Conservation (phyloP, 2,113 vertebrate species). For the Dermatemys mawii region DNA sequence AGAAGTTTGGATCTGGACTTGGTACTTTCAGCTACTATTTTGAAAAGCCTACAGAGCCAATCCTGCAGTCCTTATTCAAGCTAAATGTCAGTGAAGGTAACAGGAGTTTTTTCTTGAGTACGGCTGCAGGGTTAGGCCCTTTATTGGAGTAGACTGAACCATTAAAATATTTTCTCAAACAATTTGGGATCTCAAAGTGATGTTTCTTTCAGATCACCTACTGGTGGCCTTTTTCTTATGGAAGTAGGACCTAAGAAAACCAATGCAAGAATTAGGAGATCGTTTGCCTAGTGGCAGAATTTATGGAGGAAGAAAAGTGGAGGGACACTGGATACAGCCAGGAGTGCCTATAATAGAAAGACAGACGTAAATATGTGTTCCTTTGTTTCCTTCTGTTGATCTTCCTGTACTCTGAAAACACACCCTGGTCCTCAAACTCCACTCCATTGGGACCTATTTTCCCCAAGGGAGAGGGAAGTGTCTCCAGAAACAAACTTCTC, state of each 20-base stretch:
- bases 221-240: background rate
- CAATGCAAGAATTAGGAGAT: background rate
- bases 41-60: background rate
- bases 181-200: background rate
- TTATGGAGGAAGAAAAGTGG: background rate
- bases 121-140: background rate
- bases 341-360: background rate
- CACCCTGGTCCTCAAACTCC: fast-evolving
- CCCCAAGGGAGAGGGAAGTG: background rate
- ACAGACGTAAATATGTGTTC: background rate
- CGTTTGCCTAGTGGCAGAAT: background rate
- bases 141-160: background rate
- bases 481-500: background rate
- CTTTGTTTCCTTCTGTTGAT: background rate
- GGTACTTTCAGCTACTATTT: background rate
- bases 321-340: background rate
- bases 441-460: background rate
- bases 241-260: background rate
- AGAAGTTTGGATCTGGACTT: background rate
- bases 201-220: background rate
- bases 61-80: background rate
- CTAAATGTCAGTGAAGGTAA: background rate
- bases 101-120: background rate
- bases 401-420: background rate
- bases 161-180: background rate